Base-by-base conservation (phyloP, 2,797 vertebrate species). In the Chiroxiphia lanceolata region DNA sequence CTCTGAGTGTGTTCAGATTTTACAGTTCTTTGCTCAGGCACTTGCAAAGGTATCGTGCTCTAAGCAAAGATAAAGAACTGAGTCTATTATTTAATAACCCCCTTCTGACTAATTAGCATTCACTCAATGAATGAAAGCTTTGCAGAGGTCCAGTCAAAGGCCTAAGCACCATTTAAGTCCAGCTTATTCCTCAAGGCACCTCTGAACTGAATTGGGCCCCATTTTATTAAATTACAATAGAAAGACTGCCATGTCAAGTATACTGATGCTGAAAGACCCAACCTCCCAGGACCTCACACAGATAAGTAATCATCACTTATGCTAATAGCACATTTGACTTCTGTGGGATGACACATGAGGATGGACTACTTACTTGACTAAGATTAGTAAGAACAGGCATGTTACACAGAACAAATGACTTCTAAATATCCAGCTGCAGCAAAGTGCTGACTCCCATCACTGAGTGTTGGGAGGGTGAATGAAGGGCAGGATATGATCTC, bases 261-360 rank as follows among this genome's bases (percentile, higher is more conserved):
- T 56, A 15, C 47, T 34, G 89, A 57, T 91, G 93, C 89, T 54
- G 91, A 86, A 83, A 94, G 90, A 81, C 91, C 93, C 93, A 94
- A 27, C 78, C 95, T 87, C 57, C 7, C 89, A 94, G 76, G 92
- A 94, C 94, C 95, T 92, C 91, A 82, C 92, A 89, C 15, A 33
- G 84, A 71, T 91, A 91, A 95, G 90, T 70, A 96, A 97, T 96
- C 92, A 95, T 95, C 92, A 94, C 94, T 94, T 97, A 93, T 91
- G 92, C 92, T 96, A 95, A 96, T 94, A 86, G 93, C 84, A 89
- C 87, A 34, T 96, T 93, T 95, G 90, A 93, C 92, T 94, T 89
- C 42, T 1, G 29, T 93, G 88, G 91, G 64, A 80, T 95, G 96
- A 95, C 96, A 96, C 88, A 53, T 38, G 88, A 95, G 93, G 88